Base-by-base conservation (phyloP, 2,113 vertebrate genomes). In the Apistogramma diplotaenia region DNA sequence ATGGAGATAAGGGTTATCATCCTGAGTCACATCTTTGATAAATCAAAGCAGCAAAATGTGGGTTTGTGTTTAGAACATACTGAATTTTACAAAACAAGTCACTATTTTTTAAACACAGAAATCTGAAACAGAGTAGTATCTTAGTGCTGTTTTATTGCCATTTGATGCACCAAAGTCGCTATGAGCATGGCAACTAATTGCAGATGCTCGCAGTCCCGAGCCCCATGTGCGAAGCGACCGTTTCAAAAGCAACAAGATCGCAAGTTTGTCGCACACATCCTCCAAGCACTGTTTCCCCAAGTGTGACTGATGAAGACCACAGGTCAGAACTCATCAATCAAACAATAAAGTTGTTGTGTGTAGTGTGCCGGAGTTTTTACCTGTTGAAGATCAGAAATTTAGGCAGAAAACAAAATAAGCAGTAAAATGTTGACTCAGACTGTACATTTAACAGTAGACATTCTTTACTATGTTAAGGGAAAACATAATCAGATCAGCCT, bases 251-350 rank as follows among this genome's bases (percentile, higher is more conserved):
- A 67, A 49, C 8, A 27, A 46, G 40, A 67, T 46, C 23, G 43
- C 16, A 46, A 65, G 4, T 43, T 67, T 37, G 46, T 27, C 27
- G 62, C 62, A 43, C 13, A 43, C 4, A 13, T 5, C 15, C 13
- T 15, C 40, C 40, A 43, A 43, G 23, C 40, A 2, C 46, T 67
- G 21, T 67, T 49, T 67, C 49, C 16, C 19, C 62, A 12, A 29
- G 11, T 67, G 40, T 49, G 43, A 27, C 61, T 65, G 37, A 65
- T 65, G 15, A 11, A 46, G 21, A 43, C 21, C 0, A 46, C 8
- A 67, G 27, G 25, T 46, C 43, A 0, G 43, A 65, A 67, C 25
- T 15, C 61, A 8, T 46, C 2, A 0, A 0, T 1, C 61, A 21
- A 23, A 65, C 13, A 46, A 43, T 65, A 65, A 35, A 35, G 25